These are phyloP conservation scores for Limnephilus auricula DNA, from an alignment of 2,888 invertebrate genomes.

Conservation along the genomic window DNA sequence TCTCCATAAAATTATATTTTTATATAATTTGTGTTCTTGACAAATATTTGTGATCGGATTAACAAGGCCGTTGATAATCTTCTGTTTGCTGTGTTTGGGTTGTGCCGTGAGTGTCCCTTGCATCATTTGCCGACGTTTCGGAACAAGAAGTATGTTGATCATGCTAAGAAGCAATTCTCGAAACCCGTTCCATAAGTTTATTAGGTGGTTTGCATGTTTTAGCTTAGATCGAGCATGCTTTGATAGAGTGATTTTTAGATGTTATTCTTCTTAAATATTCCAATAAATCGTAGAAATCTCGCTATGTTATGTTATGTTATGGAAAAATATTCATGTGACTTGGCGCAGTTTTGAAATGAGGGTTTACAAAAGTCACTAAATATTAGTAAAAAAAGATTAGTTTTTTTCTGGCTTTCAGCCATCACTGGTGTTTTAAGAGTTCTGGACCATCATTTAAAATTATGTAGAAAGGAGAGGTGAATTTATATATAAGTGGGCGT, in stretches of 20 bases:
- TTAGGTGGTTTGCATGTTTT: not conserved
- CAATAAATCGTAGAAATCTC: not conserved
- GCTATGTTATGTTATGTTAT: not conserved
- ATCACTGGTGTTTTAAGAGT: no score
- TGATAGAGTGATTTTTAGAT: not conserved
- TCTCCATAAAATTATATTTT: no score
- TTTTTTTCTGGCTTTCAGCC: no score
- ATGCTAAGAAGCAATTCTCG: not conserved
- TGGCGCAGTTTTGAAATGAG: not conserved
- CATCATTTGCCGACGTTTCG: constrained; percentile 2
- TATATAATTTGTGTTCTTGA: not conserved
- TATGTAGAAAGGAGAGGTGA: no score
- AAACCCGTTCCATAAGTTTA: not conserved
- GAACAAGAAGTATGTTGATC: not conserved
- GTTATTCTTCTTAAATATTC: not conserved
- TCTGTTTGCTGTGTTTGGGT: not conserved
- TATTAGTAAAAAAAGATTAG: no score
- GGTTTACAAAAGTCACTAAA: not conserved
- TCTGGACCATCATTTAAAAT: no score
- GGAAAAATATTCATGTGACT: not conserved
- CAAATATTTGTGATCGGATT: not conserved
- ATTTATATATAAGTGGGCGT: no score
- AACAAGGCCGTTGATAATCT: not conserved
- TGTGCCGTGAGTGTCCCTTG: not conserved
- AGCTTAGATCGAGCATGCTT: not conserved